These are phyloP conservation scores for Pomacea canaliculata DNA, from an alignment of 2,888 invertebrate genomes.

Conservation along the genomic window DNA sequence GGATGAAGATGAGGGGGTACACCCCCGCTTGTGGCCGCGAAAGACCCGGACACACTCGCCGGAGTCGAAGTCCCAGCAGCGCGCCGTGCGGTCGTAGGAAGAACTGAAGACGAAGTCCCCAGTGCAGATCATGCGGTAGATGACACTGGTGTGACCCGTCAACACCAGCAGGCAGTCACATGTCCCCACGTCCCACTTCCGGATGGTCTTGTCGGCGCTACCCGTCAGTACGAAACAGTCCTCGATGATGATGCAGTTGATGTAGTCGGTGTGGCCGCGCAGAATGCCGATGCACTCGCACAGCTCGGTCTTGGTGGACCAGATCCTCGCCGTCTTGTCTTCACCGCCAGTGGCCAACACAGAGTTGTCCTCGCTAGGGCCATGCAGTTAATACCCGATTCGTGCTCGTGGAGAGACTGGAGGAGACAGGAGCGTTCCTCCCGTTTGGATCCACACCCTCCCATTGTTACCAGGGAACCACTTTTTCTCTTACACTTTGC, in stretches of 20 bases:
- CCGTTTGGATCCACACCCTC: constrained; percentile 47
- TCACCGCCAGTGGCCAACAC: constrained; percentile 72
- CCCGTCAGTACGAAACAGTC: constrained; percentile 72
- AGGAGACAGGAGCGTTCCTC: constrained; percentile 50
- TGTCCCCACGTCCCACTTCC: constrained; percentile 73
- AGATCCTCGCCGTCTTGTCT: constrained; percentile 71
- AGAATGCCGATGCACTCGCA: constrained; percentile 72
- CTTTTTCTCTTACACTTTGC: too few species aligned
- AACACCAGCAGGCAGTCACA: constrained; percentile 71
- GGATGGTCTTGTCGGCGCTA: constrained; percentile 71
- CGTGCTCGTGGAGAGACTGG: constrained; percentile 68
- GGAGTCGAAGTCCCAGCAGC: constrained; percentile 72
- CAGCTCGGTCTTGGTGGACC: constrained; percentile 70
- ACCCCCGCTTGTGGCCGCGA: constrained; percentile 72
- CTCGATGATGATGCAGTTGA: constrained; percentile 71
- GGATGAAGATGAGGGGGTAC: constrained; percentile 72
- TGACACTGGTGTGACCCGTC: constrained; percentile 70
- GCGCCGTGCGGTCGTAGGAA: constrained; percentile 67
- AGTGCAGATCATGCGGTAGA: constrained; percentile 71
- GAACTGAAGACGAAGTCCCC: constrained; percentile 70
- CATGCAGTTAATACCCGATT: constrained; percentile 72
- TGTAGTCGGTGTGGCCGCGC: constrained; percentile 71
- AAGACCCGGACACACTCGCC: constrained; percentile 69
- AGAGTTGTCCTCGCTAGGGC: constrained; percentile 71
- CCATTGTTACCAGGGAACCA: constrained; percentile 14